Conservation (phyloP, 1,140 invertebrate species). For the Drosophila suzukii region DNA sequence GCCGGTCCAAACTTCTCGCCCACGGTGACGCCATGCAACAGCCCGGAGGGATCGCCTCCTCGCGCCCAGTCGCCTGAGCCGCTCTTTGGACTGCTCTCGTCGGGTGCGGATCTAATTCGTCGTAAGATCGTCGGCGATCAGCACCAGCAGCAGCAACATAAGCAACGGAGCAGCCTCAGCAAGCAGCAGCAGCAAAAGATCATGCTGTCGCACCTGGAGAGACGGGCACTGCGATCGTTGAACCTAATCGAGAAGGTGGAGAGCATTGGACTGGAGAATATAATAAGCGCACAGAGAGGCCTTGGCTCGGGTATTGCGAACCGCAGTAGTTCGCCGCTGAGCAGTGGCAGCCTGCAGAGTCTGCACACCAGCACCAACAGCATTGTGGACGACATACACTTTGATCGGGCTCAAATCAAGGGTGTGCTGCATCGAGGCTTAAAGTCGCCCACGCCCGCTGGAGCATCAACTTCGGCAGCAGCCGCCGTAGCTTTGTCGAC, state of each 20-base stretch:
- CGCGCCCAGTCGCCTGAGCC: constrained; percentile 87
- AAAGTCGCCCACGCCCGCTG: constrained; percentile 57
- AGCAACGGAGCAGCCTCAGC: constrained; percentile 65
- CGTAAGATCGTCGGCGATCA: constrained; percentile 87
- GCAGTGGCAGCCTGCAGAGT: constrained; percentile 88
- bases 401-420: constrained; percentile 81
- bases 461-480: constrained; percentile 8
- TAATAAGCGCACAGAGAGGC: constrained; percentile 86
- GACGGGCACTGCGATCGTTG: constrained; percentile 85
- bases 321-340: constrained; percentile 87
- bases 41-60: constrained; percentile 87
- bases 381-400: constrained; percentile 80
- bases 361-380: constrained; percentile 84
- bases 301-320: constrained; percentile 75
- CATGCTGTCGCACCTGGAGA: constrained; percentile 85
- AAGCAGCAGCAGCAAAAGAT: constrained; percentile 84
- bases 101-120: constrained; percentile 90
- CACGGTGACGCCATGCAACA: constrained; percentile 93
- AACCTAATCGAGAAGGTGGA: constrained; percentile 89
- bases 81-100: constrained; percentile 88
- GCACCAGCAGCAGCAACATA: constrained; percentile 65
- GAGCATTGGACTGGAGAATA: constrained; percentile 88
- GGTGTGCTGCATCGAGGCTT: constrained; percentile 72
- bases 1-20: constrained; percentile 89
- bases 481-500: background rate